Evolutionary conservation across 1,140 invertebrate species (phyloP), one percentile per base, ranked within the genome.

Genomic region (Drosophila aff.): DNA sequence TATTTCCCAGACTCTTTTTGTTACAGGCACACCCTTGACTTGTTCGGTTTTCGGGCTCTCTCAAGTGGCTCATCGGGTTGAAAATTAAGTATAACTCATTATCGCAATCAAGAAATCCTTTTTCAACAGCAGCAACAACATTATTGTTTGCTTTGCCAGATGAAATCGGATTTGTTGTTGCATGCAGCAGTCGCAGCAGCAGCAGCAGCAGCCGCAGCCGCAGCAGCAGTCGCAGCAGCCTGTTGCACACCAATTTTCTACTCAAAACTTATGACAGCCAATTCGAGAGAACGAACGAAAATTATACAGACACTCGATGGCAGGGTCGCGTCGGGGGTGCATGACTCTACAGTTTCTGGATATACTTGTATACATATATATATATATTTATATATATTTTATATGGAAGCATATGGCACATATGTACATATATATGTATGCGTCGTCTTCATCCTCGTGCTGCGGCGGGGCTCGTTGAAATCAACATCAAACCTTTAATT

Each of bases 401-500:
- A 33, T 59, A 33, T 47, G 21, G 50, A n/a, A 16, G 49, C 61
- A 47, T 44, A 16, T 36, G 31, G 21, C 23, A 40, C 15, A 31
- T 63, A 23, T 13, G 31, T 33, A 36, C 69, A 28, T 28, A 28
- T 28, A 71, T 58, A 43, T 79, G 58, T 13, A 18, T 55, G 76
- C 68, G 26, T 38, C 52, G 61, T 50, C 73, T 58, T 65, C 47
- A 40, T 43, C 63, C 50, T 61, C 65, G 44, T 18, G 50, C 58
- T 57, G 65, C 52, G 67, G 64, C 52, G 75, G 67, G 64, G 77
- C 84, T 87, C 58, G 84, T 89, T 89, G 86, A 89, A 89, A 89
- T 90, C 84, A 89, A 89, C 84, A 89, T 89, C 84, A 89, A 89
- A 89, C 84, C 84, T 89, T 89, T 89, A 89, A 89, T 89, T 89